A percentile compares a stretch with the other conserved stretches of the same genome.
Conservation (phyloP, 1,140 invertebrate genomes). For the Lutraria rhynchaena region DNA sequence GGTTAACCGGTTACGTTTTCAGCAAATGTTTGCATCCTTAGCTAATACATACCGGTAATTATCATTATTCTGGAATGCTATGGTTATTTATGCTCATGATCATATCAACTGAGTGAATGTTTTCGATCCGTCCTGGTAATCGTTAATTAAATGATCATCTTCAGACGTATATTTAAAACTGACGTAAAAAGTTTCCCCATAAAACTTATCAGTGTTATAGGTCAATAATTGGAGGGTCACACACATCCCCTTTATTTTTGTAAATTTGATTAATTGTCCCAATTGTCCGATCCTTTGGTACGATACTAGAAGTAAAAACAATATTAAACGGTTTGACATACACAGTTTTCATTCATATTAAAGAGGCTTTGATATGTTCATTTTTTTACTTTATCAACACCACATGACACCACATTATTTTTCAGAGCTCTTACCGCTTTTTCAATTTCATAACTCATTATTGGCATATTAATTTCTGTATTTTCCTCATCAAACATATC, state of each 20-base stretch:
- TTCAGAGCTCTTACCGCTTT: constrained; percentile 2
- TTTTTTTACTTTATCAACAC: background rate
- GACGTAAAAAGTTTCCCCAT: constrained; percentile 19
- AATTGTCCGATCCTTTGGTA: constrained; percentile 13
- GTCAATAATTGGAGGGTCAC: constrained; percentile 17
- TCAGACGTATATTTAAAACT: background rate
- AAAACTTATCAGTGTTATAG: constrained; percentile 35
- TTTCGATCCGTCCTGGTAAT: constrained; percentile 8
- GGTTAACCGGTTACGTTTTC: too few species aligned
- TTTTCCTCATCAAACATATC: constrained; percentile 1
- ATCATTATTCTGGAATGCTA: too few species aligned
- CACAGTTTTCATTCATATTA: constrained; percentile 1
- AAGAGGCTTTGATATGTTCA: too few species aligned
- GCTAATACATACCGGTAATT: too few species aligned
- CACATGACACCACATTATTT: constrained; percentile 10
- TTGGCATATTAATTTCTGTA: background rate
- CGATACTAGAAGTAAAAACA: constrained; percentile 6
- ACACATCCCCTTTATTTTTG: constrained; percentile 19
- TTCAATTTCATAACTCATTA: background rate
- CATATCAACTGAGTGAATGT: too few species aligned
- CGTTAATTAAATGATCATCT: background rate
- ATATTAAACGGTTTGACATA: constrained; percentile 1
- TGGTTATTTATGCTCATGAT: too few species aligned
- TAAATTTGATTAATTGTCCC: constrained; percentile 40
- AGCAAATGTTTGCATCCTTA: too few species aligned